A percentile compares a stretch with the other conserved stretches of the same genome.
These are phyloP conservation scores for Gymnothorax javanicus DNA, from an alignment of 2,797 vertebrate species.

Conservation along the genomic window DNA sequence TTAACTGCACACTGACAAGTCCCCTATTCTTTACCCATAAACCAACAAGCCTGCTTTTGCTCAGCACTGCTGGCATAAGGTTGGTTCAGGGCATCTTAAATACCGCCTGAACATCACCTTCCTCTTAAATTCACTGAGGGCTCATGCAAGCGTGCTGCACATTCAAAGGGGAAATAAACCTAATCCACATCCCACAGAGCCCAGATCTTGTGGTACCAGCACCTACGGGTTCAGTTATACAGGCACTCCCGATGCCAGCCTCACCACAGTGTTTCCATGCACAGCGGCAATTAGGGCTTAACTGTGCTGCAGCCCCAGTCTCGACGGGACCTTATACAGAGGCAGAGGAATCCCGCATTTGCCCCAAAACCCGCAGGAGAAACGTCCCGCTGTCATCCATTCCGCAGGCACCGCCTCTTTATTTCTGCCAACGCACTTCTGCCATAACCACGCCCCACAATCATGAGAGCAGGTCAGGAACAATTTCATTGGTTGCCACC, in stretches of 20 bases:
- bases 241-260: conserved; percentile 69
- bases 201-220: conserved; percentile 68
- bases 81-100: conserved; percentile 74
- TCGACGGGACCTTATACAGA: conserved; percentile 53
- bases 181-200: conserved; percentile 72
- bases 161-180: conserved; percentile 62
- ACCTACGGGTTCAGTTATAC: conserved; percentile 70
- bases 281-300: conserved; percentile 65
- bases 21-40: conserved; percentile 39
- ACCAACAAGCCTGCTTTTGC: conserved; percentile 72
- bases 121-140: conserved; percentile 61
- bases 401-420: neutral
- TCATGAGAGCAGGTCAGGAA: too few relatives aligned
- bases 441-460: too few relatives aligned
- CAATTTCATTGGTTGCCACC: too few relatives aligned
- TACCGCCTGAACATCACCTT: conserved; percentile 68
- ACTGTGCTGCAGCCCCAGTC: conserved; percentile 64
- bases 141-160: conserved; percentile 62
- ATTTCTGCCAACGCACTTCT: too few relatives aligned
- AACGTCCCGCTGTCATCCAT: neutral
- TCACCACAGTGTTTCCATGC: conserved; percentile 68
- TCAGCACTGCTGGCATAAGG: conserved; percentile 67
- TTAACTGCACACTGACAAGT: neutral
- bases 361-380: conserved; percentile 45
- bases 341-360: conserved; percentile 51